Evolutionary conservation across 2,113 vertebrate genomes (phyloP).

Genomic region (Agelaius phoeniceus): DNA sequence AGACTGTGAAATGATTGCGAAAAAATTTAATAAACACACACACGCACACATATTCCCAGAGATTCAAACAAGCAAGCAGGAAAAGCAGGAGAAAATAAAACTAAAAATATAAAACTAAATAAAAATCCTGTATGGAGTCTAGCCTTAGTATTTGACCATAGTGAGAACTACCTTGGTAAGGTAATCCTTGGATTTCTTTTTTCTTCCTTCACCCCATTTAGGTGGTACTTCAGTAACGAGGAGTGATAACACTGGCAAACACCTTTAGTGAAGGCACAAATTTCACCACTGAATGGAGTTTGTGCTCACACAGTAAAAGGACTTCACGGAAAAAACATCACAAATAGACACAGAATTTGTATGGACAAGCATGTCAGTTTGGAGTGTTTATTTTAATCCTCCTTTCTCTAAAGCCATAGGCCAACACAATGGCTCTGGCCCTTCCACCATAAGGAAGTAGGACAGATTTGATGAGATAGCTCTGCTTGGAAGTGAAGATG

Average conservation of each 20-base stretch:
- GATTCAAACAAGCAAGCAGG: neutral
- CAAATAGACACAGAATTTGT: neutral
- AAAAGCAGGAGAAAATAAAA: neutral
- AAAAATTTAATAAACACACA: neutral
- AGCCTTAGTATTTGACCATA: neutral
- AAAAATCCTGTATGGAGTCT: neutral
- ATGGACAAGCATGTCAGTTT: neutral
- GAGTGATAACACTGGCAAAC: accelerated
- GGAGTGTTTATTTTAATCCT: neutral
- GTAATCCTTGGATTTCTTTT: neutral
- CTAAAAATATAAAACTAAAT: neutral
- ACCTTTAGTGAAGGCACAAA: neutral
- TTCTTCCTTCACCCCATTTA: neutral
- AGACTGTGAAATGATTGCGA: neutral
- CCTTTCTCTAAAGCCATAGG: neutral
- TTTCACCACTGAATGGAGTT: neutral
- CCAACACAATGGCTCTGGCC: neutral
- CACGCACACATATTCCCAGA: neutral
- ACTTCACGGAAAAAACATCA: neutral
- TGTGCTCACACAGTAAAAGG: neutral
- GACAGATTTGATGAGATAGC: neutral
- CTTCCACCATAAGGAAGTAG: neutral
- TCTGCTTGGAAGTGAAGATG: neutral
- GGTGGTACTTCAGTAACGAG: neutral
- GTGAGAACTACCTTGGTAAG: neutral